Percentiles rank a stretch among this genome's conserved stretches.
Evolutionary conservation across 1,140 invertebrate species (phyloP).

Genomic region (Diabrotica undecimpunctata): DNA sequence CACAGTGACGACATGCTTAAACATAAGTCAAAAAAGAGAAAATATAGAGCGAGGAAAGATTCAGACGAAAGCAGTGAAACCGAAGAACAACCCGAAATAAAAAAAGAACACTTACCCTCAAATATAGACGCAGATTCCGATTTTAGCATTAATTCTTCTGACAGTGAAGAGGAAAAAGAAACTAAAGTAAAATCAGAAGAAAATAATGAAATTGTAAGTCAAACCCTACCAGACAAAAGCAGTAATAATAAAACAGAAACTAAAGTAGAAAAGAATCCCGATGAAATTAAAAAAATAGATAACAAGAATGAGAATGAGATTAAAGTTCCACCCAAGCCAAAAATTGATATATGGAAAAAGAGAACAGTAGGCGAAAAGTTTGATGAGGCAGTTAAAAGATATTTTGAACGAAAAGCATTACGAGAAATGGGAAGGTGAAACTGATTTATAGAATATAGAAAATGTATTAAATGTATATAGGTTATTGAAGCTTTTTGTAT

Average conservation of each 20-base stretch:
- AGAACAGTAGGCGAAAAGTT: constrained; percentile 77
- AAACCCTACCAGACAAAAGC: not conserved
- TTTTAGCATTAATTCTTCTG: constrained; percentile 62
- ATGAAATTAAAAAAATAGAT: constrained; percentile 29
- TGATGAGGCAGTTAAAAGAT: constrained; percentile 74
- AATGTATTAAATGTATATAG: not conserved
- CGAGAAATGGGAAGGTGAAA: constrained; percentile 29
- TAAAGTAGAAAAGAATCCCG: constrained; percentile 19
- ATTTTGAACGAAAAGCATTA: constrained; percentile 69
- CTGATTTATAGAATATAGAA: not conserved
- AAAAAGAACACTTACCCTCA: constrained; percentile 50
- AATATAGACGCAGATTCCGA: constrained; percentile 69
- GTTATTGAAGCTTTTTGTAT: not conserved
- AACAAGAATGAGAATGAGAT: constrained; percentile 25
- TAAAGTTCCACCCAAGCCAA: constrained; percentile 48
- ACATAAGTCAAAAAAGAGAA: constrained; percentile 29
- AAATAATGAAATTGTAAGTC: not conserved
- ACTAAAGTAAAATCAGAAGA: not conserved
- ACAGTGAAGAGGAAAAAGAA: constrained; percentile 45
- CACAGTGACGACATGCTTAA: constrained; percentile 7
- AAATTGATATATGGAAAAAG: constrained; percentile 77
- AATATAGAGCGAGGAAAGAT: constrained; percentile 36
- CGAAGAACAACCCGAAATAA: constrained; percentile 50
- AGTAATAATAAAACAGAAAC: constrained; percentile 23
- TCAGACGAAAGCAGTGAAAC: constrained; percentile 43